Base-by-base conservation (phyloP, 2,797 vertebrate species). In the Cynodonichthys magdalenae region DNA sequence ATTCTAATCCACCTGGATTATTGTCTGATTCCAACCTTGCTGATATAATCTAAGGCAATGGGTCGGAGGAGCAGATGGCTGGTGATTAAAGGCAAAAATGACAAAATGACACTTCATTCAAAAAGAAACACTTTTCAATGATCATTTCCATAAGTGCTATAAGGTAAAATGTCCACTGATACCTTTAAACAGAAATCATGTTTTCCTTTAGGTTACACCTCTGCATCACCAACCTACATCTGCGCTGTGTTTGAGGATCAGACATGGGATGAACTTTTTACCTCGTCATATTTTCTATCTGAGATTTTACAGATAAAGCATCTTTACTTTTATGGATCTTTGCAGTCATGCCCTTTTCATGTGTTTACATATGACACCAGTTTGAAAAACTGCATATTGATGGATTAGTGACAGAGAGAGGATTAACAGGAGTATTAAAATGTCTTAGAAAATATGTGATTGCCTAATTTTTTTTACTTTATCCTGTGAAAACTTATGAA, bases 1-100 rank as follows among this genome's bases (percentile, higher is more conserved):
- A 6, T 70, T 59, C 69, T 93, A 92, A 93, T 93, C 92, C 87
- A 81, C 53, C 3, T 29, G 77, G 90, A 92, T 92, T 92, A 90
- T 68, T 79, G 76, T 78, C 73, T 55, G 77, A 90, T 80, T 87
- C 87, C 87, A 69, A 74, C 79, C 66, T 83, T 74, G 58, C 65
- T 71, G 78, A 74, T 76, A 62, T 80, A 83, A 91, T 87, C 84
- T 82, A 80, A 79, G 61, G 71, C 74, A 78, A 78, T 71, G 83
- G 85, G 75, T 88, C 74, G 79, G 58, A 54, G 70, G 45, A 84
- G 73, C 84, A 88, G 87, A 87, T 86, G 89, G 87, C 56, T 63
- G 60, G 9, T 55, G 74, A 75, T 80, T 84, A 73, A 71, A 39
- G 34, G 28, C 28, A 63, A 62, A 69, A 74, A 54, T 45, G 9